Conservation (phyloP, 2,888 invertebrate genomes). For the Agrotis puta region DNA sequence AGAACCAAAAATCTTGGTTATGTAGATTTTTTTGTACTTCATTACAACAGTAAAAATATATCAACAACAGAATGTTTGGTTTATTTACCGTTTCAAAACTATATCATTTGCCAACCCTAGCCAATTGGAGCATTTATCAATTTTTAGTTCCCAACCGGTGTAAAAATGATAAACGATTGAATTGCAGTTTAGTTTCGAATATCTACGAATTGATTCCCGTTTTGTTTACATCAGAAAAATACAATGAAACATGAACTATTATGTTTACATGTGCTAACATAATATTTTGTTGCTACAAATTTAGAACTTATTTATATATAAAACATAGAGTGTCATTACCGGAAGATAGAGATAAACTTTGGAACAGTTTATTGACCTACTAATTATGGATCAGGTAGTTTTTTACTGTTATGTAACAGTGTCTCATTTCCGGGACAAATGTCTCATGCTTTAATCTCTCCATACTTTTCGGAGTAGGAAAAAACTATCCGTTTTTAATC, state of each 20-base stretch:
- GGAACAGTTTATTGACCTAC: no score
- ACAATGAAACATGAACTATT: background rate
- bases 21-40: background rate
- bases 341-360: no score
- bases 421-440: no score
- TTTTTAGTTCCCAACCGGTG: slow-evolving; percentile 49
- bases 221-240: slow-evolving; percentile 26
- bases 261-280: no score
- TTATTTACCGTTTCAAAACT: background rate
- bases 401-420: no score
- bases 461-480: background rate
- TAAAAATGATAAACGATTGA: slow-evolving; percentile 48
- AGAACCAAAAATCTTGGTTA: no score
- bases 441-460: no score
- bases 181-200: slow-evolving; percentile 47
- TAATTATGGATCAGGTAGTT: no score
- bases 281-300: background rate
- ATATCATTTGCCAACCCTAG: slow-evolving; percentile 34
- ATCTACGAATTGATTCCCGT: slow-evolving; percentile 27
- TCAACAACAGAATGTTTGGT: background rate
- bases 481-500: no score
- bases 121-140: slow-evolving; percentile 35
- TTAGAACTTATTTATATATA: no score
- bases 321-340: no score
- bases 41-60: background rate